Base-by-base conservation (phyloP, 2,113 vertebrate species). In the Empidonax alnorum region DNA sequence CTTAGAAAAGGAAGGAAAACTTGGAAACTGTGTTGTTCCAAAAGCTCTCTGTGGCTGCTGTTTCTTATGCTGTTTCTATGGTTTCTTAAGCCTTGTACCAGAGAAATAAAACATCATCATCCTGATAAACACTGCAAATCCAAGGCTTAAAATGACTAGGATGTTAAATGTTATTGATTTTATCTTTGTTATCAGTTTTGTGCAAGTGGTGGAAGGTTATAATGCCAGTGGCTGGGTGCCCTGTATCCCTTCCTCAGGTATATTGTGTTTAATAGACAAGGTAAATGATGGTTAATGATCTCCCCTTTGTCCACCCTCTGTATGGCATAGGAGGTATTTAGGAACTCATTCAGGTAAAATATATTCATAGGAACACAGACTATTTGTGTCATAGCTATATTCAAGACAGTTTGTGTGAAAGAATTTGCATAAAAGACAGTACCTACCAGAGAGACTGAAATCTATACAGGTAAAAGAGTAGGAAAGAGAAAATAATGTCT, bases 221-320 rank as follows among this genome's bases (percentile, higher is more conserved):
- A 10, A 8, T 61, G 13, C 6, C 11, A 56, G 24, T 2, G 25
- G 1, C 5, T 35, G 5, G 7, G 10, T 39, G 5, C 5, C 9
- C 11, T 56, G 14, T n/a, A 28, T 35, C 17, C 4, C 10, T 67
- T 75, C 41, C 23, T 53, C 16, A 24, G 11, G 7, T 49, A 24
- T 17, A 49, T 62, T 75, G 22, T 53, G 3, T 9, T 49, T 53
- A 65, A 71, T 11, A 41, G 22, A 44, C 24, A 63, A 31, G 3
- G 3, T 49, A 14, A 44, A 12, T 50, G 31, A 50, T n/a, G 2
- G 8, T 41, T 69, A 77, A 74, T n/a, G 2, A 19, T 56, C 28
- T 46, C 5, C 3, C 7, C 5, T 11, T 23, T 81, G 6, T 35
- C 30, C 19, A 22, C 10, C 37, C 2, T 76, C 6, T 24, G 1